A percentile compares a stretch with the other conserved stretches of the same genome.
Conservation (phyloP, 1,140 invertebrate species). For the Plutomurus gul region DNA sequence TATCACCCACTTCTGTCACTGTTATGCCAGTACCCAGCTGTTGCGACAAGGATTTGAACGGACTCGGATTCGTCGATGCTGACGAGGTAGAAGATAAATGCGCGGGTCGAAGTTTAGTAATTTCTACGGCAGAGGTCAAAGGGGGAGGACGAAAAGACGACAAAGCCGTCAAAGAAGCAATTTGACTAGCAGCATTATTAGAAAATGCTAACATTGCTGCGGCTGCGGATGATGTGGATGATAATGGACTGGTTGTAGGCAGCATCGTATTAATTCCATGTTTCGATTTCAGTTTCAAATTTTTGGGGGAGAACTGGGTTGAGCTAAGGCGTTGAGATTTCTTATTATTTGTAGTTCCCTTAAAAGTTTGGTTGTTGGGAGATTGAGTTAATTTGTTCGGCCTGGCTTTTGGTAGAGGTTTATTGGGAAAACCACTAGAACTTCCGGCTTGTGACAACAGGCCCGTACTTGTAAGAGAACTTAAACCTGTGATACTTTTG, state of each 20-base stretch:
- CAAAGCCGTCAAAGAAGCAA: background rate
- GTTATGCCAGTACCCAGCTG: conserved; percentile 37
- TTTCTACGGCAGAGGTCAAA: background rate
- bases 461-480: background rate
- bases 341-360: background rate
- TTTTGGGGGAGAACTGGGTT: background rate
- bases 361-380: background rate
- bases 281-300: background rate
- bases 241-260: background rate
- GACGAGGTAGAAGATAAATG: background rate
- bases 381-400: background rate
- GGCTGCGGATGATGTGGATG: background rate
- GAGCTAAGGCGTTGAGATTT: background rate
- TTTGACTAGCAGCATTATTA: background rate
- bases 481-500: background rate
- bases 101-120: conserved; percentile 28
- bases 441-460: conserved; percentile 1
- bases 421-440: background rate
- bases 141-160: background rate
- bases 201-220: background rate
- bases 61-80: background rate
- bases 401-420: background rate
- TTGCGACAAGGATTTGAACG: conserved; percentile 20
- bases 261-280: background rate
- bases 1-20: conserved; percentile 43